A percentile compares a stretch with the other conserved stretches of the same genome.
Evolutionary conservation across 2,797 vertebrate species (phyloP).

Genomic region (Galaxias olidus): DNA sequence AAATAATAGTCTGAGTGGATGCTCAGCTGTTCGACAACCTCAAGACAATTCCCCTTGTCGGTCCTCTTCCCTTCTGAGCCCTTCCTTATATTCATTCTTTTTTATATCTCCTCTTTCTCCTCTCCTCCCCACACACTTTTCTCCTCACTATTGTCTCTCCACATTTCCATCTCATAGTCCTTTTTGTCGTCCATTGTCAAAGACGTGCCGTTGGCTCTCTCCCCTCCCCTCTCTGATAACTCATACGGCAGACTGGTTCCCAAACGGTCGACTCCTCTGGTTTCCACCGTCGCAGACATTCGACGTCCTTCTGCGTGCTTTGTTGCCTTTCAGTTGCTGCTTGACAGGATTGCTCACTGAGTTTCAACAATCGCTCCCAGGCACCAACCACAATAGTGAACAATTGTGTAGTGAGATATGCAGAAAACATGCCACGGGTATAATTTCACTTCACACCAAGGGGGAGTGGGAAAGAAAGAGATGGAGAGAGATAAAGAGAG

Average conservation of each 20-base stretch:
- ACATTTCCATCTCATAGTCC: not conserved
- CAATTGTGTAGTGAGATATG: slow-evolving; percentile 53
- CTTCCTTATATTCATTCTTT: not conserved
- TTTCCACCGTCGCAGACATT: slow-evolving; percentile 46
- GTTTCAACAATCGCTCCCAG: slow-evolving; percentile 47
- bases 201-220: not conserved
- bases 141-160: not conserved
- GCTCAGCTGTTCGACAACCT: no score
- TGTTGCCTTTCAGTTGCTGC: slow-evolving; percentile 59
- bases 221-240: slow-evolving; percentile 2
- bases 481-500: not conserved
- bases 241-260: slow-evolving; percentile 48
- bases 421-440: slow-evolving; percentile 53
- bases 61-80: not conserved
- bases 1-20: no score
- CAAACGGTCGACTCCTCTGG: slow-evolving; percentile 35
- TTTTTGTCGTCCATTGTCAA: not conserved
- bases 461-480: slow-evolving; percentile 34
- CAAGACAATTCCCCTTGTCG: not conserved
- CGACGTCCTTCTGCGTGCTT: slow-evolving; percentile 47
- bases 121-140: not conserved
- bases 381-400: slow-evolving; percentile 46
- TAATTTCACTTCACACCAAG: slow-evolving; percentile 47
- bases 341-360: slow-evolving; percentile 56
- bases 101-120: not conserved